Percentiles rank a stretch among this genome's conserved stretches.
Evolutionary conservation across 2,113 vertebrate genomes (phyloP).

Genomic region (Odontesthes bonariensis): DNA sequence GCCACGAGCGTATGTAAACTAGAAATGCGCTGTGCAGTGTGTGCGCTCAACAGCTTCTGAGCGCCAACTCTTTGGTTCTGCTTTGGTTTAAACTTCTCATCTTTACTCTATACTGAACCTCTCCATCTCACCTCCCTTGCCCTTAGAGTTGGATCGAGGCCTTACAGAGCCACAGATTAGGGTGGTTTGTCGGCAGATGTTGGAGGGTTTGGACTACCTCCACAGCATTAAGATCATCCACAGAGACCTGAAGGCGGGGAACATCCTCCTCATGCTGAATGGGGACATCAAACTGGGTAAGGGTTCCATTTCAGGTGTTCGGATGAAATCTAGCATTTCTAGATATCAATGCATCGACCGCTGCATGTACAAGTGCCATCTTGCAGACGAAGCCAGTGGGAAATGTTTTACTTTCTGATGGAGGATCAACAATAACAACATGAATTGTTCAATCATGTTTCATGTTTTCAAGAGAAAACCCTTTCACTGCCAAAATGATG

Average conservation of each 20-base stretch:
- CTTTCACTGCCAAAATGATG: slow-evolving; percentile 4
- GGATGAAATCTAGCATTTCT: background rate
- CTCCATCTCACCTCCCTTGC: background rate
- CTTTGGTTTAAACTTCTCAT: background rate
- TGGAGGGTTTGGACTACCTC: slow-evolving; percentile 93
- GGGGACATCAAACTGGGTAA: slow-evolving; percentile 96
- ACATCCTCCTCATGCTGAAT: slow-evolving; percentile 93
- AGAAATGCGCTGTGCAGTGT: slow-evolving; percentile 11
- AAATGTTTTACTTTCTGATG: background rate
- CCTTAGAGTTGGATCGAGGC: slow-evolving; percentile 91
- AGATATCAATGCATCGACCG: background rate
- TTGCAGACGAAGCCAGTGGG: background rate
- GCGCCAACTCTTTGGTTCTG: background rate
- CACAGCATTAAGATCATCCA: slow-evolving; percentile 97
- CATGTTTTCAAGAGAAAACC: background rate
- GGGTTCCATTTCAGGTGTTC: slow-evolving; percentile 36
- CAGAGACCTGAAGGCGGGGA: slow-evolving; percentile 96
- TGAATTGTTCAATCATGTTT: too few species aligned
- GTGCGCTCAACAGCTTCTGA: background rate
- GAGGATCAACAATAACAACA: too few species aligned
- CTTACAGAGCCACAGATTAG: slow-evolving; percentile 94
- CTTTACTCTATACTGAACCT: background rate
- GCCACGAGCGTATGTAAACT: background rate
- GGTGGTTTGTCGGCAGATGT: slow-evolving; percentile 94
- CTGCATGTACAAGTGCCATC: background rate